Percentiles rank a stretch among this genome's conserved stretches.
These are phyloP conservation scores for Dendrocopos noguchii DNA, from an alignment of 2,113 vertebrate species.

Conservation along the genomic window DNA sequence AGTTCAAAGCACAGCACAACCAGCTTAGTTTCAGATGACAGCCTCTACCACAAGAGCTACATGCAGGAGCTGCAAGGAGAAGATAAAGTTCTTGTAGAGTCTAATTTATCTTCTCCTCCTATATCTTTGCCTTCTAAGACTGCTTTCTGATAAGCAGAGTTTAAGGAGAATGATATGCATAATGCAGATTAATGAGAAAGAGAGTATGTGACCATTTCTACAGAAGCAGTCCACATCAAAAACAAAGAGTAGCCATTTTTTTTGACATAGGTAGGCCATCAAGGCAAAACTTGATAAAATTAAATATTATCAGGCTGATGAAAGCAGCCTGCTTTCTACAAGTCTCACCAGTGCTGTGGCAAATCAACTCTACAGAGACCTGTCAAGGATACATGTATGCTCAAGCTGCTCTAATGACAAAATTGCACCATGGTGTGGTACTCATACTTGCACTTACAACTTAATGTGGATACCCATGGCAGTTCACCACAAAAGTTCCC, in stretches of 20 bases:
- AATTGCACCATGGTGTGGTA: neutral
- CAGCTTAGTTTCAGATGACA: conserved; percentile 32
- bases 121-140: neutral
- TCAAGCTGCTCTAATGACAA: neutral
- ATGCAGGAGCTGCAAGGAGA: neutral
- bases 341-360: neutral
- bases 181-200: neutral
- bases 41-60: neutral
- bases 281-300: neutral
- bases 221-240: neutral
- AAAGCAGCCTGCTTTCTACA: neutral
- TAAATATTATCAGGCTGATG: neutral
- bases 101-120: neutral
- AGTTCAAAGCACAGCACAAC: conserved; percentile 2
- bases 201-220: neutral
- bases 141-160: neutral
- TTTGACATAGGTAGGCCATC: neutral
- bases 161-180: neutral
- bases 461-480: neutral
- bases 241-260: neutral
- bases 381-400: fast-evolving
- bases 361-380: neutral
- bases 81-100: neutral
- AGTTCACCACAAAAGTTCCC: neutral
- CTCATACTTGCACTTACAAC: neutral